Evolutionary conservation across 2,888 invertebrate species (phyloP).

Genomic region (Carterocephalus palaemon): DNA sequence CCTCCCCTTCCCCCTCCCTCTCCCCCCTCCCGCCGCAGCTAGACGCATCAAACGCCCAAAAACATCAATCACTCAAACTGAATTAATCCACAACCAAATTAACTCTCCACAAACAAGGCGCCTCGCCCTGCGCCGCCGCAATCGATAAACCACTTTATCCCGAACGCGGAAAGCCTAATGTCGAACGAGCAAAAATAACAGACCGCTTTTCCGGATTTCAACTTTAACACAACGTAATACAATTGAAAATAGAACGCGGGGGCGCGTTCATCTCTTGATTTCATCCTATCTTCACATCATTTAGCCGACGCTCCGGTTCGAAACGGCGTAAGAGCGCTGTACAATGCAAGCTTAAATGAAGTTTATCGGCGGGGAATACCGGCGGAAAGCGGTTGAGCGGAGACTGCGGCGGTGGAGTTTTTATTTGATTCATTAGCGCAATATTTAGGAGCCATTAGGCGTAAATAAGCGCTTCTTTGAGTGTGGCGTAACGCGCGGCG

Average conservation of each 20-base stretch:
- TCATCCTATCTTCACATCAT: constrained; percentile 62
- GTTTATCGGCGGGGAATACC: constrained; percentile 1
- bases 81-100: constrained; percentile 76
- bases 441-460: constrained; percentile 55
- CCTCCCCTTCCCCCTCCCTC: not conserved
- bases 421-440: constrained; percentile 55
- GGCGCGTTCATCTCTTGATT: constrained; percentile 53
- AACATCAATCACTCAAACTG: constrained; percentile 74
- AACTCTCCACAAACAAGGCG: constrained; percentile 62
- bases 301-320: constrained; percentile 38
- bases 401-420: constrained; percentile 34
- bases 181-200: constrained; percentile 27
- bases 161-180: constrained; percentile 35
- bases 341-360: constrained; percentile 2
- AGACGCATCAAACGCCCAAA: constrained; percentile 54
- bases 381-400: constrained; percentile 30
- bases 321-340: constrained; percentile 37
- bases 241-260: constrained; percentile 46
- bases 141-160: constrained; percentile 37
- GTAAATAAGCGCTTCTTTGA: constrained; percentile 44
- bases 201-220: constrained; percentile 23
- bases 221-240: constrained; percentile 36
- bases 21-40: constrained; percentile 33
- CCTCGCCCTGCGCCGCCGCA: constrained; percentile 42
- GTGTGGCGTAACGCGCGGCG: constrained; percentile 18